phyloP scores from a whole-genome alignment of 1,140 invertebrate species.

The Drosophila oshimai region DNA sequence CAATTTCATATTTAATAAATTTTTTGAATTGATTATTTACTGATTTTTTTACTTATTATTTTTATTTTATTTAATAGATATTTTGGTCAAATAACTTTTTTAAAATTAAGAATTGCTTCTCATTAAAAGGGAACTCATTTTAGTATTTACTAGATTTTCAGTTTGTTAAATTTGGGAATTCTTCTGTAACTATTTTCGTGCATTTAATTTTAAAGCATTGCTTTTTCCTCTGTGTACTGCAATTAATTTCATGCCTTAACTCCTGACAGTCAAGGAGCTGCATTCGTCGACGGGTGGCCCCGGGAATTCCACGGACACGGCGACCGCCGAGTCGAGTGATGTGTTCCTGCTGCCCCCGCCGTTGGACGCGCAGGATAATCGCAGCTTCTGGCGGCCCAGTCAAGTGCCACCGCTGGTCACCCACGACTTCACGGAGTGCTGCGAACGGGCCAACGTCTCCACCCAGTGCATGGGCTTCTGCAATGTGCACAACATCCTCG shows the following conservation, averaged over 20 bases:
- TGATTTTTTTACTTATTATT: too few relatives aligned
- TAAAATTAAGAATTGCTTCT: too few relatives aligned
- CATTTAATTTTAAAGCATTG: too few relatives aligned
- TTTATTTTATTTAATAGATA: too few relatives aligned
- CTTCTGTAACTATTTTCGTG: too few relatives aligned
- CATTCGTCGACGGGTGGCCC: slow-evolving; percentile 79
- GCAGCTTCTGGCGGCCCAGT: slow-evolving; percentile 70
- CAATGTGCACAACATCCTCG: slow-evolving; percentile 91
- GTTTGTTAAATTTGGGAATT: too few relatives aligned
- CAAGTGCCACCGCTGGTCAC: slow-evolving; percentile 75
- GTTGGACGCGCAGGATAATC: slow-evolving; percentile 81
- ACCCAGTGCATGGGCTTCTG: slow-evolving; percentile 89
- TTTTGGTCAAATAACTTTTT: too few relatives aligned
- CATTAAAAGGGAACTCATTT: too few relatives aligned
- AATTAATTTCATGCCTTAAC: slow-evolving; percentile 12
- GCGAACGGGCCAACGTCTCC: slow-evolving; percentile 87
- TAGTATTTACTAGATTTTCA: too few relatives aligned
- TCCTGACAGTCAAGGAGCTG: slow-evolving; percentile 61
- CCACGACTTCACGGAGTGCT: slow-evolving; percentile 91
- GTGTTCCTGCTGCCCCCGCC: slow-evolving; percentile 80
- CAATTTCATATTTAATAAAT: too few relatives aligned
- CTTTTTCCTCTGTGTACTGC: background rate
- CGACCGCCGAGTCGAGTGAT: slow-evolving; percentile 83
- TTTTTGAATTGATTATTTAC: too few relatives aligned
- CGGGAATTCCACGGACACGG: slow-evolving; percentile 46